A percentile compares a stretch with the other conserved stretches of the same genome.
Evolutionary conservation across 2,888 invertebrate genomes (phyloP).

Genomic region (Megamerina dolium): DNA sequence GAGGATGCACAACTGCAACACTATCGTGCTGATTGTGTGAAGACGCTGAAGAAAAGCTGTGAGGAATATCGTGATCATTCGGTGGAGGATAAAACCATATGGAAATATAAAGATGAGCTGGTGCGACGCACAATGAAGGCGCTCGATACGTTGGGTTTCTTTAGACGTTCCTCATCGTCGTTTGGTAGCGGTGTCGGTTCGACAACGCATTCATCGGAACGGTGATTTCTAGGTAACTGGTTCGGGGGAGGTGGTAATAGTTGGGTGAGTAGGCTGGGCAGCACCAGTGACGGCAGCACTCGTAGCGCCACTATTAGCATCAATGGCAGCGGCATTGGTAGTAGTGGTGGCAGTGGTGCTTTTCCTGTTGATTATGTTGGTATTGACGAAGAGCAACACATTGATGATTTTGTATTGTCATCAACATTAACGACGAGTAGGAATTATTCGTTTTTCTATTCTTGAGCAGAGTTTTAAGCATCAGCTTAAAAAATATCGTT

Average conservation of each 20-base stretch:
- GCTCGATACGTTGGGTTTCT: conserved; percentile 66
- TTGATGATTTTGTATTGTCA: too few relatives aligned
- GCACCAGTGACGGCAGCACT: conserved; percentile 1
- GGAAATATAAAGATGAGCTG: conserved; percentile 78
- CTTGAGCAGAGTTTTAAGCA: too few relatives aligned
- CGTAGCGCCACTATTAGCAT: neutral
- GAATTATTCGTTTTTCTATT: too few relatives aligned
- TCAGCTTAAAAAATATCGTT: too few relatives aligned
- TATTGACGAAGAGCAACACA: too few relatives aligned
- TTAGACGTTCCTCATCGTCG: conserved; percentile 40
- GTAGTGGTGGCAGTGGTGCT: conserved; percentile 19
- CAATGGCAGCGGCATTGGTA: neutral
- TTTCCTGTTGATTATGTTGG: too few relatives aligned
- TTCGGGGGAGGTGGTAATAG: conserved; percentile 11
- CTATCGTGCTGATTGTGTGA: conserved; percentile 88
- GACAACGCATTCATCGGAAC: conserved; percentile 43
- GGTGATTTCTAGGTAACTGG: conserved; percentile 44
- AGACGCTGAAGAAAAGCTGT: conserved; percentile 77
- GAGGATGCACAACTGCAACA: conserved; percentile 85
- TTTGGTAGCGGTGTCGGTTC: too few relatives aligned
- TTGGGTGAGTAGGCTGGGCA: conserved; percentile 7
- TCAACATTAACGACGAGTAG: too few relatives aligned
- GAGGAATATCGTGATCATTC: conserved; percentile 75
- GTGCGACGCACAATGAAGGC: conserved; percentile 64
- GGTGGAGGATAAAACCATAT: conserved; percentile 77